Conservation (phyloP, 1,140 invertebrate genomes). For the Metopolophium dirhodum region DNA sequence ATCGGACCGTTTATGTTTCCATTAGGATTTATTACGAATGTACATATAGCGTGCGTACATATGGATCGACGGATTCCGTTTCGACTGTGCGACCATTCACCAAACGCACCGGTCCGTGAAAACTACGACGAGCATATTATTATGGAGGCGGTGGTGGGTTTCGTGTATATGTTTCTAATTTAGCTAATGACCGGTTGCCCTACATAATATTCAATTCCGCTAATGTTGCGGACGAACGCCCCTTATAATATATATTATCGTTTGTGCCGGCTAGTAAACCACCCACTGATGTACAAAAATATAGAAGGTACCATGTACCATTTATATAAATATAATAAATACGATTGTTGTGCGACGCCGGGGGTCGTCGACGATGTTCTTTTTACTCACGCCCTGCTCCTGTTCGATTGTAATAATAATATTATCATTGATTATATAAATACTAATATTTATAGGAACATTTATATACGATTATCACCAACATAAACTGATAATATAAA, state of each 20-base stretch:
- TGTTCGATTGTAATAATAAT: neutral
- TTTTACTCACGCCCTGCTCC: neutral
- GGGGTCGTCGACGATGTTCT: neutral
- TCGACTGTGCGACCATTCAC: constrained; percentile 45
- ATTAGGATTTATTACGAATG: constrained; percentile 46
- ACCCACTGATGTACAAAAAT: neutral
- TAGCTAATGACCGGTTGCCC: constrained; percentile 40
- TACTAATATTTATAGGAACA: neutral
- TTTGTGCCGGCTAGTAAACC: neutral
- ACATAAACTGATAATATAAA: no score
- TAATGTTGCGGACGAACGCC: constrained; percentile 27
- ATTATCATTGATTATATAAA: neutral
- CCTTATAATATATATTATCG: neutral
- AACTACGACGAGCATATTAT: neutral
- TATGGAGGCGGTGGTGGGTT: neutral
- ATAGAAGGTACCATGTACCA: neutral
- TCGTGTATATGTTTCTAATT: constrained; percentile 40
- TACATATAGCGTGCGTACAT: neutral
- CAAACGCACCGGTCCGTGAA: constrained; percentile 26
- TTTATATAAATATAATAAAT: neutral
- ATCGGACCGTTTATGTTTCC: constrained; percentile 37
- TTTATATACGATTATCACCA: no score
- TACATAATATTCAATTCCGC: constrained; percentile 31
- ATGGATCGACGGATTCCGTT: constrained; percentile 17
- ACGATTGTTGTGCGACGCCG: neutral